Percentiles rank a stretch among this genome's conserved stretches.
Evolutionary conservation across 2,888 invertebrate genomes (phyloP).

Genomic region (Criorhina ranunculi): DNA sequence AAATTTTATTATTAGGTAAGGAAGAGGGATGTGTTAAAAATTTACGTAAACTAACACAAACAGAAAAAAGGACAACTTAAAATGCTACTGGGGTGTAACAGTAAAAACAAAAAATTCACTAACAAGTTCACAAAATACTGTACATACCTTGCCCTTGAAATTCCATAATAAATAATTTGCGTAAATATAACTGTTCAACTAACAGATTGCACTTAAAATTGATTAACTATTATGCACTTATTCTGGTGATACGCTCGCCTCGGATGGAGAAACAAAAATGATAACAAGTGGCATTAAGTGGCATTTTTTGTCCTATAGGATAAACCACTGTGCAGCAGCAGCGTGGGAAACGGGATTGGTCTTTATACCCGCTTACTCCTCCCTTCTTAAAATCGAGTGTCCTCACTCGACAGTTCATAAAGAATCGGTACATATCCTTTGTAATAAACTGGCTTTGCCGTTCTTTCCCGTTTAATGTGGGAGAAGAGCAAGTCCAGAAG

Average conservation of each 20-base stretch:
- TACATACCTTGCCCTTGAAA: neutral
- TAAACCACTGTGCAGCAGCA: neutral
- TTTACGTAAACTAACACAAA: too few relatives aligned
- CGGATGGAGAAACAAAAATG: constrained; percentile 1
- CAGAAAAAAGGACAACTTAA: neutral
- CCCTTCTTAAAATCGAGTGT: too few relatives aligned
- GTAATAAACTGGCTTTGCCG: too few relatives aligned
- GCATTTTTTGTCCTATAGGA: neutral
- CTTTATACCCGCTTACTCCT: too few relatives aligned
- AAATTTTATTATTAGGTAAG: neutral
- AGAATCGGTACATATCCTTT: too few relatives aligned
- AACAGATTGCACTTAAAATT: neutral
- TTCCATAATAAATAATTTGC: neutral
- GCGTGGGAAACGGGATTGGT: too few relatives aligned
- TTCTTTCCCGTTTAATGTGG: too few relatives aligned
- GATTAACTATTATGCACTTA: constrained; percentile 4
- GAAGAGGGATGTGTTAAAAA: neutral
- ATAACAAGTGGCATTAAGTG: constrained; percentile 4
- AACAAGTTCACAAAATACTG: neutral
- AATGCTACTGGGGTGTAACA: neutral
- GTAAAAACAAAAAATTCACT: neutral
- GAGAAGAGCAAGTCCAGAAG: too few relatives aligned
- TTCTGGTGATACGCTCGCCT: constrained; percentile 1
- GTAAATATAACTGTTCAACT: too few relatives aligned
- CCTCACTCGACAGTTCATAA: too few relatives aligned